phyloP scores from a whole-genome alignment of 2,113 vertebrate genomes.

The Melanerpes aurifrons region DNA sequence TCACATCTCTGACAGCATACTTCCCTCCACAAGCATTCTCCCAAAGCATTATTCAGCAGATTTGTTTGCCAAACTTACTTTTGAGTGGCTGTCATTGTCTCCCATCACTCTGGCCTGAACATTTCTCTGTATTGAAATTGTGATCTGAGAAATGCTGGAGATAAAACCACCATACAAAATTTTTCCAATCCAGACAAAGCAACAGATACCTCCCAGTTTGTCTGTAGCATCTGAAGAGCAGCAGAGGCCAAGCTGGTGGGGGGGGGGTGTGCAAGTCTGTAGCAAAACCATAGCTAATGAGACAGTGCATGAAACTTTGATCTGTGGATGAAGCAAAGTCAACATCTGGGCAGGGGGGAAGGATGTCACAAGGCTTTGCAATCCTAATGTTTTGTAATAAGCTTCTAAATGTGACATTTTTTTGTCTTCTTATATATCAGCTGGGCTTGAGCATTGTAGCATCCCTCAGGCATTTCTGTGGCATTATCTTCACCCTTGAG shows the following conservation, averaged over 20 bases:
- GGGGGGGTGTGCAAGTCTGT: background rate
- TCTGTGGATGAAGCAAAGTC: background rate
- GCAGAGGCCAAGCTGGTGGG: background rate
- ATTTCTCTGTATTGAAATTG: background rate
- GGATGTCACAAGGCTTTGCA: background rate
- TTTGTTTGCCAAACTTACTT: slow-evolving; percentile 21
- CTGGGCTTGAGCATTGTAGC: background rate
- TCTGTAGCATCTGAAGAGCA: background rate
- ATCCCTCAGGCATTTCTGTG: background rate
- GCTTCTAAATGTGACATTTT: background rate
- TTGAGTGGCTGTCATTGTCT: slow-evolving; percentile 10
- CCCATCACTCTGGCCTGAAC: background rate
- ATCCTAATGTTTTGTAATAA: background rate
- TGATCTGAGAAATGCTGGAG: background rate
- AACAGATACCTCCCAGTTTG: background rate
- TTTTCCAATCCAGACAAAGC: background rate
- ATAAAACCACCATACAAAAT: background rate
- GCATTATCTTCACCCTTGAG: background rate
- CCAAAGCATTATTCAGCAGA: background rate
- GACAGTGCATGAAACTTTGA: background rate
- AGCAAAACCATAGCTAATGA: background rate
- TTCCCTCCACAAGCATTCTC: background rate
- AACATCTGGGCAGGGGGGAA: background rate
- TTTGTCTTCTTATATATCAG: background rate
- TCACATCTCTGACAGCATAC: background rate